Conservation (phyloP, 1,140 invertebrate species). For the Drosophila carrolli region DNA sequence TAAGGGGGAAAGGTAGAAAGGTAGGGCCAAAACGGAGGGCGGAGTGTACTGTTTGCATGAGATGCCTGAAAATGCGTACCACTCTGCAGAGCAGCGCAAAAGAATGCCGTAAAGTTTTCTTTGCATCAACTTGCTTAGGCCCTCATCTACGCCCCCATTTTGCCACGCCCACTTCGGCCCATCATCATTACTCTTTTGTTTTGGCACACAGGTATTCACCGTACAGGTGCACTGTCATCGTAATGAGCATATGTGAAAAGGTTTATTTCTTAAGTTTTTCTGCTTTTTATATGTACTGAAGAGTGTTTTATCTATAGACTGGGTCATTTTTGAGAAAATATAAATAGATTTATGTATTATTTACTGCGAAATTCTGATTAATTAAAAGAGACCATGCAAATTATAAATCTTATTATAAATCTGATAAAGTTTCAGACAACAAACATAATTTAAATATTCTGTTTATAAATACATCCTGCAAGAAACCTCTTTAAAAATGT, state of each 20-base stretch:
- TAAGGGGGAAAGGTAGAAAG: neutral
- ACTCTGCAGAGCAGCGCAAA: neutral
- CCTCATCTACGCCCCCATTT: neutral
- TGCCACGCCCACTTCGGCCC: constrained; percentile 3
- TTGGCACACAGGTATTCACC: constrained; percentile 8
- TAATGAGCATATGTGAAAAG: neutral
- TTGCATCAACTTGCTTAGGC: constrained; percentile 32
- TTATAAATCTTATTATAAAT: too few species aligned
- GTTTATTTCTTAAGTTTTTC: too few species aligned
- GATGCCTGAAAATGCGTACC: constrained; percentile 67
- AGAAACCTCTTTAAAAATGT: too few species aligned
- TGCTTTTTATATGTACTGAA: too few species aligned
- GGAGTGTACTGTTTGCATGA: constrained; percentile 60
- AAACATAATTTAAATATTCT: too few species aligned
- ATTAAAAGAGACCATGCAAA: too few species aligned
- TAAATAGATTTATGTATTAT: too few species aligned
- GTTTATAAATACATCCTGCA: too few species aligned
- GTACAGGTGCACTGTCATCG: neutral
- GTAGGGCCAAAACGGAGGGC: constrained; percentile 1
- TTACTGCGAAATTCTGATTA: too few species aligned
- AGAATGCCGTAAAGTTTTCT: constrained; percentile 63
- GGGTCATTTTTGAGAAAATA: too few species aligned
- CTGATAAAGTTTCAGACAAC: too few species aligned
- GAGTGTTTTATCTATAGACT: too few species aligned
- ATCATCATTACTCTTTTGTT: constrained; percentile 29